Conservation (phyloP, 2,113 vertebrate genomes). For the Pao palembangensis region DNA sequence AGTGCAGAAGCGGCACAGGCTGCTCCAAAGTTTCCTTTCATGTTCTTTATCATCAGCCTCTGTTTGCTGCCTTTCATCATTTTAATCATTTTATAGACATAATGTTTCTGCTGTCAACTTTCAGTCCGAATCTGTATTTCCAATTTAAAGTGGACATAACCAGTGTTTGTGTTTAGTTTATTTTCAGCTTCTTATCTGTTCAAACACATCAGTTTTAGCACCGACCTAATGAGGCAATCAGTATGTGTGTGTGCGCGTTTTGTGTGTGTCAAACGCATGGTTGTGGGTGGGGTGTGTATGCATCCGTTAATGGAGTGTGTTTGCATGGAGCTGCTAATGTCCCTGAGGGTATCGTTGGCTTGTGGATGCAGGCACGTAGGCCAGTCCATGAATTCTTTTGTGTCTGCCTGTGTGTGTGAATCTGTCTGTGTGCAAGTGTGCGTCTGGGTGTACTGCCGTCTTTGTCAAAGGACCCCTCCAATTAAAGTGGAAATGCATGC, state of each 20-base stretch:
- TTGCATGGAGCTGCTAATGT: constrained; percentile 17
- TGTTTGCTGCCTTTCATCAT: constrained; percentile 7
- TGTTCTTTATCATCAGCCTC: neutral
- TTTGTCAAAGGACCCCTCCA: constrained; percentile 55
- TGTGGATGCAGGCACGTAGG: constrained; percentile 20
- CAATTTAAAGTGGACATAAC: constrained; percentile 15
- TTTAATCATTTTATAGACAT: neutral
- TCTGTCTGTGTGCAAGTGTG: constrained; percentile 14
- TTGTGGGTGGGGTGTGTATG: constrained; percentile 2
- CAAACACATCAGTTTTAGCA: constrained; percentile 38
- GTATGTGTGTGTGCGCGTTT: constrained; percentile 9
- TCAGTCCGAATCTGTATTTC: constrained; percentile 13
- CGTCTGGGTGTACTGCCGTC: constrained; percentile 18
- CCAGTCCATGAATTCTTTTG: neutral
- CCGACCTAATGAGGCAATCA: constrained; percentile 46
- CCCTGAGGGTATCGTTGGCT: constrained; percentile 24
- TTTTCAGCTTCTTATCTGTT: constrained; percentile 32
- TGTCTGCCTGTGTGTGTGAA: constrained; percentile 9
- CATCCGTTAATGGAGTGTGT: constrained; percentile 6
- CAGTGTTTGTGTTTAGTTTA: constrained; percentile 27
- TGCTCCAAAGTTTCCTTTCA: constrained; percentile 1
- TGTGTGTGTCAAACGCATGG: neutral
- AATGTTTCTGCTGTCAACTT: neutral
- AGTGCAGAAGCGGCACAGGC: no score
- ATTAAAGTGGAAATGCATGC: constrained; percentile 71